Percentiles rank a stretch among this genome's conserved stretches.
Conservation (phyloP, 1,140 invertebrate species). For the Conus ventricosus region DNA sequence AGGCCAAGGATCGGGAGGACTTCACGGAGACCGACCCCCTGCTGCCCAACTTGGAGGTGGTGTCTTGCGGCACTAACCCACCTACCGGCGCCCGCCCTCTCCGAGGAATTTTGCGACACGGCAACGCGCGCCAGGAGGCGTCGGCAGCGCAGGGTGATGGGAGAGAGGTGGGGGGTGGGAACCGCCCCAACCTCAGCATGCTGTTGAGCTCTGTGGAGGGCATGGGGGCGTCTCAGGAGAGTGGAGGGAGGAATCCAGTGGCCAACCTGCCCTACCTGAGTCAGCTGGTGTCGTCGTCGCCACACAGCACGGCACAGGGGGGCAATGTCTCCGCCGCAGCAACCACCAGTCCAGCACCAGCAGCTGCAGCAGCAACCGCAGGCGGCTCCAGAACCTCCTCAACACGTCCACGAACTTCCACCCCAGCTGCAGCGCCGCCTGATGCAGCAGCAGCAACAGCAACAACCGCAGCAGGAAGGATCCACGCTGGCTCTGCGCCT, state of each 20-base stretch:
- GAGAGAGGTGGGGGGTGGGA: background rate
- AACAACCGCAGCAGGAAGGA: conserved; percentile 13
- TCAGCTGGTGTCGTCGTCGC: conserved; percentile 27
- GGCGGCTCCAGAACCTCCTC: background rate
- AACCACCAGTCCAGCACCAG: background rate
- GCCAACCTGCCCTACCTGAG: conserved; percentile 24
- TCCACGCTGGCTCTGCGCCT: conserved; percentile 12
- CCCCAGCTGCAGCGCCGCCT: conserved; percentile 9
- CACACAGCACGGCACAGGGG: background rate
- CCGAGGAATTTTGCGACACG: background rate
- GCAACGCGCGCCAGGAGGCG: background rate
- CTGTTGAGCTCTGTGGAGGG: conserved; percentile 10
- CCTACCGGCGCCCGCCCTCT: background rate
- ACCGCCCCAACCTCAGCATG: conserved; percentile 32
- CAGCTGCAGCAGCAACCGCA: background rate
- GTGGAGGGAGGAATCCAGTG: background rate
- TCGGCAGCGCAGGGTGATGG: too few relatives aligned
- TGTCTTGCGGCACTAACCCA: background rate
- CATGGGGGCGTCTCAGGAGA: background rate
- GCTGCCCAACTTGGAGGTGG: conserved; percentile 1
- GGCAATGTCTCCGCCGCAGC: background rate
- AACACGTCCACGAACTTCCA: background rate
- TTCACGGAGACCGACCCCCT: conserved; percentile 29
- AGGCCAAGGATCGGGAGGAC: conserved; percentile 4
- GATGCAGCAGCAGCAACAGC: conserved; percentile 4